Evolutionary conservation across 2,113 vertebrate species (phyloP).

Genomic region (Tetraodon nigroviridis): DNA sequence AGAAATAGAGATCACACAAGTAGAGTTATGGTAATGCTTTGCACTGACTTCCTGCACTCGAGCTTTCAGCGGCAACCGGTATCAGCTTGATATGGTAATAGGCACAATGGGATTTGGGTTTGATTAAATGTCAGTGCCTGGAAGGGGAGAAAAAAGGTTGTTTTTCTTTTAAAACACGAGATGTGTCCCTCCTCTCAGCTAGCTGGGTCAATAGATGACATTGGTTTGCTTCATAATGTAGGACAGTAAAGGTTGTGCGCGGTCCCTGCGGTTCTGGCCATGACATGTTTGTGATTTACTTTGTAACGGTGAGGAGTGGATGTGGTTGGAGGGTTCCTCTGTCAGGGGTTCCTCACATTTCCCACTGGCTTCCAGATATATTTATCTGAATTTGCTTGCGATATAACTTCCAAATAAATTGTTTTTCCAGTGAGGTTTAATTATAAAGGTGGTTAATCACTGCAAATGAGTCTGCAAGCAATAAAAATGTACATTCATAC

Average conservation of each 20-base stretch:
- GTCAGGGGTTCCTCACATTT: slow-evolving; percentile 32
- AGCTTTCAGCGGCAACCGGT: slow-evolving; percentile 61
- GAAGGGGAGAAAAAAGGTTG: slow-evolving; percentile 52
- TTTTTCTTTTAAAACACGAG: slow-evolving; percentile 46
- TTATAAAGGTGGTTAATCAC: too few species aligned
- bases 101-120: slow-evolving; percentile 69
- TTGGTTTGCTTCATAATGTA: slow-evolving; percentile 41
- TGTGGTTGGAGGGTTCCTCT: slow-evolving; percentile 56
- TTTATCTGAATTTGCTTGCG: too few species aligned
- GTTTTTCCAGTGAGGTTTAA: too few species aligned
- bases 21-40: slow-evolving; percentile 70
- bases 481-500: not conserved
- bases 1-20: slow-evolving; percentile 59
- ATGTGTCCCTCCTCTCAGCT: slow-evolving; percentile 38
- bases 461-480: too few species aligned
- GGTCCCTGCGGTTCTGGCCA: slow-evolving; percentile 49
- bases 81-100: slow-evolving; percentile 70
- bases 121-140: slow-evolving; percentile 75
- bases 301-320: slow-evolving; percentile 50
- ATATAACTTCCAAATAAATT: too few species aligned
- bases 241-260: slow-evolving; percentile 57
- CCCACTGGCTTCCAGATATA: not conserved
- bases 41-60: slow-evolving; percentile 48
- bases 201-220: slow-evolving; percentile 47
- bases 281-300: slow-evolving; percentile 72